phyloP scores from a whole-genome alignment of 2,113 vertebrate genomes.

The Aspidoscelis tigris region DNA sequence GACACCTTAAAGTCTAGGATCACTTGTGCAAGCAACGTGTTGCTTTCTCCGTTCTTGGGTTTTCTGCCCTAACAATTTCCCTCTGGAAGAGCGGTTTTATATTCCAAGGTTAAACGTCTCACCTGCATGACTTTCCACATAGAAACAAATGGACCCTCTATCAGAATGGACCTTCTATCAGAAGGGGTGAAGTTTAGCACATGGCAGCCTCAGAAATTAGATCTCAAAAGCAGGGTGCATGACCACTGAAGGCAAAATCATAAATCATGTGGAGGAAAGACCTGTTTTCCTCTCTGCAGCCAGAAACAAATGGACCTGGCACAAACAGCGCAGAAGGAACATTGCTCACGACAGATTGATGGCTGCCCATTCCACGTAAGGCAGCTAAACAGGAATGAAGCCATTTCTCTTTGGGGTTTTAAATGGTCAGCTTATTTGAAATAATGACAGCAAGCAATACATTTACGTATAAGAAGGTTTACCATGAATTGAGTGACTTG shows the following conservation, averaged over 20 bases:
- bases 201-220: fast-evolving
- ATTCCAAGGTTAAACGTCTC: neutral
- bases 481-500: neutral
- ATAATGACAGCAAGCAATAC: fast-evolving
- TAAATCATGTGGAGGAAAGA: neutral
- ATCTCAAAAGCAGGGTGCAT: neutral
- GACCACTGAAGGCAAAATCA: fast-evolving
- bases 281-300: neutral
- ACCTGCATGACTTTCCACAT: neutral
- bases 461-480: neutral
- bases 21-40: neutral
- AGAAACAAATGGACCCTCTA: neutral
- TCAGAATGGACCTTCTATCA: neutral
- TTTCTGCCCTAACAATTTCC: neutral
- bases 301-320: fast-evolving
- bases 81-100: neutral
- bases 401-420: neutral
- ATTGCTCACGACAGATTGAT: neutral
- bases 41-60: neutral
- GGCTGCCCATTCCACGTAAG: fast-evolving
- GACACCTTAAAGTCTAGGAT: no score
- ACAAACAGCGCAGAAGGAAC: neutral
- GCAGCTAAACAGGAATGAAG: neutral
- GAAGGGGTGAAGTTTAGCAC: neutral
- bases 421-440: fast-evolving